Base-by-base conservation (phyloP, 2,113 vertebrate species). In the Pterocles burchelli region DNA sequence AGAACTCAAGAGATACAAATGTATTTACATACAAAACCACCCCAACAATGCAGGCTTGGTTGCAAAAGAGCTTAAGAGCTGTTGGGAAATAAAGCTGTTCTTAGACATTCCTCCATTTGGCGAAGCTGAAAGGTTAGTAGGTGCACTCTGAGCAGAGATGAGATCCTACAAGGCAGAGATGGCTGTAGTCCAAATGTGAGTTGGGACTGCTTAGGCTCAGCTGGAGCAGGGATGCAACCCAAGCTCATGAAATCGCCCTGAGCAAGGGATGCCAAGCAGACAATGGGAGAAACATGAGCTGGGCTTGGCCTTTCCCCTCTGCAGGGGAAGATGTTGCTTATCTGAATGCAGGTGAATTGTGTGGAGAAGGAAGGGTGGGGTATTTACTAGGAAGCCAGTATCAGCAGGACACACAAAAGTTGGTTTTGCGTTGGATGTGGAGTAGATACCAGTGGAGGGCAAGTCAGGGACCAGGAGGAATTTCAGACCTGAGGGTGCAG, bases 291-390 rank as follows among this genome's bases (percentile, higher is more conserved):
- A 43, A 13, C 0, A 4, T 29, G 9, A n/a, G 20, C 73, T 70
- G 73, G 57, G 38, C 38, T 24, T 17, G 26, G 43, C 29, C n/a
- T 18, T 68, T 43, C 21, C 29, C 22, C 0, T 21, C 31, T 29
- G 43, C 59, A 31, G 54, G 67, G 38, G 62, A 46, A n/a, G 26
- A 16, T 0, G 6, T 12, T 12, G 36, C 45, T 70, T 29, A 17
- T 2, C 34, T 19, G 38, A 80, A 14, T 19, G 18, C 62, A 20
- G 7, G 54, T 9, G 11, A 49, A 21, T 52, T 0, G 1, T 5
- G 10, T 57, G 49, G 24, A 14, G 65, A 62, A n/a, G n/a, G 21
- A 51, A 58, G 54, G 71, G 46, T 8, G 33, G 36, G 9, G 22
- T 34, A 6, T 85, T 76, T 76, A 34, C n/a, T 13, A 33, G 75